Conservation (phyloP, 2,113 vertebrate genomes). For the Bos javanicus region DNA sequence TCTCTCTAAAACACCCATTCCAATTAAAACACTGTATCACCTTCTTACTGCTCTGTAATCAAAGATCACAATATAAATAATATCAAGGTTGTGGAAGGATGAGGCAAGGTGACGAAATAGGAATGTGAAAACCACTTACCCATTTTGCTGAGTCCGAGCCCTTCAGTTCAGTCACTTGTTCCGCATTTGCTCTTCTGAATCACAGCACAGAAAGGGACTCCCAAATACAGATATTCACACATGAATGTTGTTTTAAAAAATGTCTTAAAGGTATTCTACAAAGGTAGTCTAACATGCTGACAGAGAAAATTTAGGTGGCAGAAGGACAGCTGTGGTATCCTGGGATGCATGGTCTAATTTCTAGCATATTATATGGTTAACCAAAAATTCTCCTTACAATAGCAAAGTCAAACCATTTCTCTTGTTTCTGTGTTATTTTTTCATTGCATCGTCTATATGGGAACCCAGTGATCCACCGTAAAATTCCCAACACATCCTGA, state of each 20-base stretch:
- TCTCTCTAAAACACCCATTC: background rate
- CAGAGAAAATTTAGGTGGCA: slow-evolving; percentile 94
- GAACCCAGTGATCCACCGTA: slow-evolving; percentile 56
- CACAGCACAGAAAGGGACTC: slow-evolving; percentile 72
- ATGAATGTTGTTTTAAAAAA: slow-evolving; percentile 81
- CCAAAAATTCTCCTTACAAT: slow-evolving; percentile 75
- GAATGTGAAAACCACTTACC: slow-evolving; percentile 79
- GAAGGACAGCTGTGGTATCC: slow-evolving; percentile 88
- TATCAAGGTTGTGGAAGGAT: background rate
- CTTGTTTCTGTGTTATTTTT: slow-evolving; percentile 73
- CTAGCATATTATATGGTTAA: slow-evolving; percentile 81
- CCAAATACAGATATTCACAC: slow-evolving; percentile 77
- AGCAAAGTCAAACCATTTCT: slow-evolving; percentile 75
- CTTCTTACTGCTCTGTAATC: background rate
- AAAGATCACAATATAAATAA: background rate
- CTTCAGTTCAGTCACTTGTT: slow-evolving; percentile 70
- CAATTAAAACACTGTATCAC: background rate
- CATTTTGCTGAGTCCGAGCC: slow-evolving; percentile 78
- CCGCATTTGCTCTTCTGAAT: background rate
- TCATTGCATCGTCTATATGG: slow-evolving; percentile 73
- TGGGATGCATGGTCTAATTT: slow-evolving; percentile 81
- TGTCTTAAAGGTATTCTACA: slow-evolving; percentile 88
- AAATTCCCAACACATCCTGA: slow-evolving; percentile 47
- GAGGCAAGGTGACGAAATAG: slow-evolving; percentile 58
- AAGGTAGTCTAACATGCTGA: slow-evolving; percentile 89